Percentiles rank a stretch among this genome's conserved stretches.
Conservation (phyloP, 2,797 vertebrate genomes). For the Alectoris magna region DNA sequence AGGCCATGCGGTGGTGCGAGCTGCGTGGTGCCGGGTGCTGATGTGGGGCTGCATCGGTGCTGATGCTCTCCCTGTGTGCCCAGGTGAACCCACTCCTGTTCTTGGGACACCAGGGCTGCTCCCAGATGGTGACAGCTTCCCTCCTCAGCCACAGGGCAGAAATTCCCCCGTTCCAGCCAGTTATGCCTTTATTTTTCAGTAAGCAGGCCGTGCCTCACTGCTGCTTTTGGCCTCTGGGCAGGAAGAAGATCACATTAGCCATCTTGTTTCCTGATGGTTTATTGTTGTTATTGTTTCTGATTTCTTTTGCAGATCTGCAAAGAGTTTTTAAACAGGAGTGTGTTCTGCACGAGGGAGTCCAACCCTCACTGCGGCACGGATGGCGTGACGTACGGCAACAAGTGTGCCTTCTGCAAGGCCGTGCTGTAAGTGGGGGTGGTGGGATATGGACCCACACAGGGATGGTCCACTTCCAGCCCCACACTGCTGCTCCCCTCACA, state of each 20-base stretch:
- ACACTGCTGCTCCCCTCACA: neutral
- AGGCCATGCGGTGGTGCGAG: neutral
- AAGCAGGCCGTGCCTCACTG: neutral
- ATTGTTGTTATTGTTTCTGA: neutral
- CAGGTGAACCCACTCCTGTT: neutral
- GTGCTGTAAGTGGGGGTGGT: conserved; percentile 72
- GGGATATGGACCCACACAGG: neutral
- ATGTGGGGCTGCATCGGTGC: neutral
- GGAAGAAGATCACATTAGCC: neutral
- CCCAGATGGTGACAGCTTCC: neutral
- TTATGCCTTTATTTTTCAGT: neutral
- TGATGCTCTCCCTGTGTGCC: neutral
- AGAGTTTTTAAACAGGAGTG: conserved; percentile 58
- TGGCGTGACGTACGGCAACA: conserved; percentile 77
- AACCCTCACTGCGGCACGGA: conserved; percentile 80
- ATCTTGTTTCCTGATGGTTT: neutral
- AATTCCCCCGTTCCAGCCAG: neutral
- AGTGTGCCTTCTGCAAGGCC: conserved; percentile 80
- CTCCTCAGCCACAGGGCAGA: neutral
- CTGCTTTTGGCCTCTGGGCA: neutral
- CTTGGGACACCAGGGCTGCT: conserved; percentile 2
- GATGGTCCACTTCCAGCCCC: neutral
- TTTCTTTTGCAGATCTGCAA: conserved; percentile 71
- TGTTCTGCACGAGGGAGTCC: conserved; percentile 78
- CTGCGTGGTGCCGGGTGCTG: neutral